Evolutionary conservation across 2,888 invertebrate genomes (phyloP).

Genomic region (Diachrysia chrysitis): DNA sequence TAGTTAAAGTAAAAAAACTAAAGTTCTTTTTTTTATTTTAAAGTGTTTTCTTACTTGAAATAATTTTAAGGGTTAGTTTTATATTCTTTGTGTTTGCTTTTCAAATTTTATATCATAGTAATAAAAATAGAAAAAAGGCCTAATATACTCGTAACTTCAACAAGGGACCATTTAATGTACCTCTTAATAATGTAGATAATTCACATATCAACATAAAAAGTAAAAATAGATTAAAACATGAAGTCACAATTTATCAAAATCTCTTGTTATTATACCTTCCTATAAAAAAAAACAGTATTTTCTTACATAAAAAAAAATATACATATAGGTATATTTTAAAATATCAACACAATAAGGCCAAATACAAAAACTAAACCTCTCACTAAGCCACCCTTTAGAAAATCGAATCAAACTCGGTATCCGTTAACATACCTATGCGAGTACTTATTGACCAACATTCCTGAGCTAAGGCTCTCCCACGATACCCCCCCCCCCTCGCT

Average conservation of each 20-base stretch:
- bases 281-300: too few species aligned
- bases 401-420: conserved; percentile 38
- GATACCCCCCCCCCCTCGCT: conserved; percentile 59
- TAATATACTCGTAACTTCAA: too few species aligned
- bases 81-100: background rate
- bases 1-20: background rate
- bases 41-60: background rate
- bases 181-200: too few species aligned
- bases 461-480: conserved; percentile 74
- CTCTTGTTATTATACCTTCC: too few species aligned
- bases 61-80: background rate
- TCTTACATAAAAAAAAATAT: background rate
- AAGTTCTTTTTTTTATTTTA: background rate
- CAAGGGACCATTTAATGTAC: too few species aligned
- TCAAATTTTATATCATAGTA: background rate
- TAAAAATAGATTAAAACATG: too few species aligned
- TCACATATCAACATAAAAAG: too few species aligned
- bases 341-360: background rate
- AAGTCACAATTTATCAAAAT: too few species aligned
- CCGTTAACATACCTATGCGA: conserved; percentile 70
- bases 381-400: conserved; percentile 19
- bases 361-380: conserved; percentile 22
- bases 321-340: background rate
- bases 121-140: too few species aligned
- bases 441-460: conserved; percentile 72